Evolutionary conservation across 2,797 vertebrate genomes (phyloP).

Genomic region (Taeniopygia guttata): DNA sequence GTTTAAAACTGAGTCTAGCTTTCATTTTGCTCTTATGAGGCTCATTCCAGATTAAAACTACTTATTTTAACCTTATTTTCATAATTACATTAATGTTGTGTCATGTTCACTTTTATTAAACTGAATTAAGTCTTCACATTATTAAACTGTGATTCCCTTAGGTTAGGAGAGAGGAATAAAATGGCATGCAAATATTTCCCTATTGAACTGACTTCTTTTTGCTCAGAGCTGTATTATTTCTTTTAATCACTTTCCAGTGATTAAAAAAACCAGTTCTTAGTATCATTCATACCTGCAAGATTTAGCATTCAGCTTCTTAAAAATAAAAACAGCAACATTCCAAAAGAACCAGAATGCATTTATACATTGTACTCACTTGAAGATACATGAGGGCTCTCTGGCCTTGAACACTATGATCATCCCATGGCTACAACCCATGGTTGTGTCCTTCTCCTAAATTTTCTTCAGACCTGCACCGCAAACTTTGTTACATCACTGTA

Average conservation of each 20-base stretch:
- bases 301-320: background rate
- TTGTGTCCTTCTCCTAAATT: background rate
- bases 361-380: background rate
- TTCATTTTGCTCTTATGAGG: background rate
- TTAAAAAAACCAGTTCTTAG: background rate
- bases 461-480: background rate
- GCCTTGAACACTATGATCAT: background rate
- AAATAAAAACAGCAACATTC: background rate
- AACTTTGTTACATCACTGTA: background rate
- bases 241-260: background rate
- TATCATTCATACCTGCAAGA: background rate
- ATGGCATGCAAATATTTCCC: background rate
- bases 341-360: background rate
- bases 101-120: background rate
- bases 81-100: background rate
- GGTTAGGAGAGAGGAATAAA: background rate
- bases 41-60: background rate
- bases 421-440: background rate
- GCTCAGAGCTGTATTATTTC: background rate
- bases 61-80: background rate
- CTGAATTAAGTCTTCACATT: background rate
- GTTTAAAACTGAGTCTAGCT: background rate
- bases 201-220: background rate
- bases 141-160: background rate
- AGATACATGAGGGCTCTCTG: background rate